Percentiles rank a stretch among this genome's conserved stretches.
Evolutionary conservation across 2,797 vertebrate species (phyloP).

Genomic region (Sparus aurata): DNA sequence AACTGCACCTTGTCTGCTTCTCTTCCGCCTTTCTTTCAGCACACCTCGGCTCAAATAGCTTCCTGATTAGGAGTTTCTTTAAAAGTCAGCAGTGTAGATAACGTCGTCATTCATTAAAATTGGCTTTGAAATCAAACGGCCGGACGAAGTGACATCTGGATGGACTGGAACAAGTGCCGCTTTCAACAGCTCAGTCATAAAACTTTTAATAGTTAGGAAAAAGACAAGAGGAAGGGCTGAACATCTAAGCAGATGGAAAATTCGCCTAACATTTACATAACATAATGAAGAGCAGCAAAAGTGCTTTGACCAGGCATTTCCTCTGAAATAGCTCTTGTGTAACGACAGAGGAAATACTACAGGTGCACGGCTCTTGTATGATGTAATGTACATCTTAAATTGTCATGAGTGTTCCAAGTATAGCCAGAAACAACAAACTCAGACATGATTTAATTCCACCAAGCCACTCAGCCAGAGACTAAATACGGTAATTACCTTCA

Average conservation of each 20-base stretch:
- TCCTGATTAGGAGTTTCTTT: background rate
- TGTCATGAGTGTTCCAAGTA: slow-evolving; percentile 40
- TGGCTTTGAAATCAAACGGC: slow-evolving; percentile 32
- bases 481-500: slow-evolving; percentile 62
- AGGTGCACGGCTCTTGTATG: slow-evolving; percentile 44
- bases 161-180: background rate
- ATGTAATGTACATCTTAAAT: slow-evolving; percentile 43
- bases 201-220: slow-evolving; percentile 17
- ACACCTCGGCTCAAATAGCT: slow-evolving; percentile 17
- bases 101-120: slow-evolving; percentile 21
- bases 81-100: background rate
- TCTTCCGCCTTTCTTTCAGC: background rate
- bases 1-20: slow-evolving; percentile 20
- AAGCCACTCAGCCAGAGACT: slow-evolving; percentile 46
- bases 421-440: slow-evolving; percentile 30
- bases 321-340: slow-evolving; percentile 35
- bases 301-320: slow-evolving; percentile 52
- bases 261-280: slow-evolving; percentile 48
- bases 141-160: background rate
- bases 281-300: slow-evolving; percentile 30
- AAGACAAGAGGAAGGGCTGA: slow-evolving; percentile 16
- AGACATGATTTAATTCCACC: slow-evolving; percentile 51
- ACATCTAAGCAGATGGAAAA: slow-evolving; percentile 39
- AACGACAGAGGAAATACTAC: slow-evolving; percentile 41
- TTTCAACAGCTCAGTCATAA: slow-evolving; percentile 20